Percentiles rank a stretch among this genome's conserved stretches.
phyloP scores from a whole-genome alignment of 2,113 vertebrate genomes.

The Alces alces region DNA sequence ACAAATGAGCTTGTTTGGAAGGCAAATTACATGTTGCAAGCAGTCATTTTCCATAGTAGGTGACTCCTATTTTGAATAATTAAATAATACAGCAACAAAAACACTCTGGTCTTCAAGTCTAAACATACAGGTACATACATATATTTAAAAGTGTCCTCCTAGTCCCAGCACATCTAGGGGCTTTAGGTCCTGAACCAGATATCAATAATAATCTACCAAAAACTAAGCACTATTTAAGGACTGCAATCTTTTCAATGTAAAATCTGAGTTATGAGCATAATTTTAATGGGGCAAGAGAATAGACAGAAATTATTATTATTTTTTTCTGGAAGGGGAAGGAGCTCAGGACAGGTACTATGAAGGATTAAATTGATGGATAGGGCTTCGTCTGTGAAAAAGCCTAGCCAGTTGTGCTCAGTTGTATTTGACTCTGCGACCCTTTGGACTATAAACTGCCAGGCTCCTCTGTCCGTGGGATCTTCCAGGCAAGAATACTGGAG shows the following conservation, averaged over 20 bases:
- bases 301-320: neutral
- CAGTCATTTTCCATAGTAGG: constrained; percentile 22
- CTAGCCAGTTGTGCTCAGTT: neutral
- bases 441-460: neutral
- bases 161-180: neutral
- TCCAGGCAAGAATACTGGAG: neutral
- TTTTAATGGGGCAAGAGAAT: neutral
- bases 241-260: neutral
- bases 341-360: neutral
- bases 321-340: neutral
- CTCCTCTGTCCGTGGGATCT: neutral
- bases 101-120: neutral
- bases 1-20: constrained; percentile 67
- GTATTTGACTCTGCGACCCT: neutral
- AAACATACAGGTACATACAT: neutral
- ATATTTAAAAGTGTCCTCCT: neutral
- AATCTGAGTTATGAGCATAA: neutral
- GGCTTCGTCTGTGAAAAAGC: neutral
- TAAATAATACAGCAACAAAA: constrained; percentile 55
- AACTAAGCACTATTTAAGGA: neutral
- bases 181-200: neutral
- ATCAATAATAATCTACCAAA: neutral
- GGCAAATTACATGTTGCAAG: constrained; percentile 61
- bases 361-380: neutral
- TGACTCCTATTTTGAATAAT: constrained; percentile 56